Evolutionary conservation across 2,888 invertebrate species (phyloP).

Genomic region (Oscheius sp.): DNA sequence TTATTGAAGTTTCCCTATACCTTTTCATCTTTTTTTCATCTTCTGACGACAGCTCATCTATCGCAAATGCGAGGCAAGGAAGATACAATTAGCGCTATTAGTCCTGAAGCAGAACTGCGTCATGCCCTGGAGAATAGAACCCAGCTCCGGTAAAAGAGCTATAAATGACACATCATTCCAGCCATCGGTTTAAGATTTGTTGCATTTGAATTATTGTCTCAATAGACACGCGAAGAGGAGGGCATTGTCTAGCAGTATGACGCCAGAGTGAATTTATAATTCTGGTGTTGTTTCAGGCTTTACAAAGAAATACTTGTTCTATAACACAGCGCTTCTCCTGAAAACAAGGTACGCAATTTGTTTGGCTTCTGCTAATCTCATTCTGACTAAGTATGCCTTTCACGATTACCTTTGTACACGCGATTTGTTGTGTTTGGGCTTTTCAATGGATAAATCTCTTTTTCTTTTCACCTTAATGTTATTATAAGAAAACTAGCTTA

Average conservation of each 20-base stretch:
- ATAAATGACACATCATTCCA: background rate
- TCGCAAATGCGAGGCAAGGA: conserved; percentile 1
- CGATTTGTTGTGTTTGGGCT: background rate
- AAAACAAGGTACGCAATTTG: conserved; percentile 9
- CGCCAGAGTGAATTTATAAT: background rate
- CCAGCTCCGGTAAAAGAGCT: conserved; percentile 8
- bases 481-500: no score
- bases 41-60: background rate
- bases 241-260: background rate
- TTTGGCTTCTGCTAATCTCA: conserved; percentile 12
- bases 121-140: conserved; percentile 15
- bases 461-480: background rate
- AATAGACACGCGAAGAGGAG: background rate
- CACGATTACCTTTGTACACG: background rate
- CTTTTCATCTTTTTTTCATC: conserved; percentile 7
- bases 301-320: background rate
- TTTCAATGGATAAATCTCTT: background rate
- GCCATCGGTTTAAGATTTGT: conserved; percentile 1
- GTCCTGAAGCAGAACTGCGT: background rate
- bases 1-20: background rate
- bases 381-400: background rate
- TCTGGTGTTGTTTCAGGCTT: background rate
- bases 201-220: background rate
- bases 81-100: conserved; percentile 29
- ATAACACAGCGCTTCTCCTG: background rate